A percentile compares a stretch with the other conserved stretches of the same genome.
These are phyloP conservation scores for Salmo trutta DNA, from an alignment of 2,797 vertebrate genomes.

Conservation along the genomic window DNA sequence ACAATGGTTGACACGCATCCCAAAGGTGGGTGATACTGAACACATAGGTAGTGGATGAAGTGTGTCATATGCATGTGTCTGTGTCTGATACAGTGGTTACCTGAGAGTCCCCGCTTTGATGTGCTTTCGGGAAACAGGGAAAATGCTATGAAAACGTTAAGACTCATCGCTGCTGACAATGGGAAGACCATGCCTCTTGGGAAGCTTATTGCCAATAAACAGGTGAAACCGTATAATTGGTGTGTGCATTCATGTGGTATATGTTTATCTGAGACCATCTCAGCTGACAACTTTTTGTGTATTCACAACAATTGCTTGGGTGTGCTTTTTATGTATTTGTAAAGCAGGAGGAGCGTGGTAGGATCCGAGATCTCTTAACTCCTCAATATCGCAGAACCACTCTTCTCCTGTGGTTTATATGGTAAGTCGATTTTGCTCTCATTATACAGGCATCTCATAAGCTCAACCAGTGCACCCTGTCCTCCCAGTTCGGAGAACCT, in stretches of 20 bases:
- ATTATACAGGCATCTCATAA: background rate
- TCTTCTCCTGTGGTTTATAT: slow-evolving; percentile 89
- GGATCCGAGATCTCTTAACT: slow-evolving; percentile 83
- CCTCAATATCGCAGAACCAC: slow-evolving; percentile 84
- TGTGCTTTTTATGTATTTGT: slow-evolving; percentile 11
- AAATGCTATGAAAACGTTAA: slow-evolving; percentile 82
- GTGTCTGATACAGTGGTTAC: slow-evolving; percentile 81
- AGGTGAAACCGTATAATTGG: slow-evolving; percentile 66
- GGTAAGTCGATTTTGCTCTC: slow-evolving; percentile 71
- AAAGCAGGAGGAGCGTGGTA: slow-evolving; percentile 80
- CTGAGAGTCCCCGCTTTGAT: slow-evolving; percentile 90
- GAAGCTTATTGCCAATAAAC: slow-evolving; percentile 74
- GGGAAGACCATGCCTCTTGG: slow-evolving; percentile 82
- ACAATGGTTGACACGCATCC: background rate
- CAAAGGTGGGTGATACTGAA: background rate
- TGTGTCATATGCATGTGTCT: background rate
- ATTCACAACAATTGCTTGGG: background rate
- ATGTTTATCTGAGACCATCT: background rate
- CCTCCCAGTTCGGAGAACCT: background rate
- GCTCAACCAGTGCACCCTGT: background rate
- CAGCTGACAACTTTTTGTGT: background rate
- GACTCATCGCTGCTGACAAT: slow-evolving; percentile 83
- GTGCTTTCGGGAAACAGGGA: slow-evolving; percentile 81
- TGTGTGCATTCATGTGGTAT: background rate
- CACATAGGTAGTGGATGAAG: background rate